Evolutionary conservation across 2,888 invertebrate genomes (phyloP).

Genomic region (Cataglyphis altisquamis): DNA sequence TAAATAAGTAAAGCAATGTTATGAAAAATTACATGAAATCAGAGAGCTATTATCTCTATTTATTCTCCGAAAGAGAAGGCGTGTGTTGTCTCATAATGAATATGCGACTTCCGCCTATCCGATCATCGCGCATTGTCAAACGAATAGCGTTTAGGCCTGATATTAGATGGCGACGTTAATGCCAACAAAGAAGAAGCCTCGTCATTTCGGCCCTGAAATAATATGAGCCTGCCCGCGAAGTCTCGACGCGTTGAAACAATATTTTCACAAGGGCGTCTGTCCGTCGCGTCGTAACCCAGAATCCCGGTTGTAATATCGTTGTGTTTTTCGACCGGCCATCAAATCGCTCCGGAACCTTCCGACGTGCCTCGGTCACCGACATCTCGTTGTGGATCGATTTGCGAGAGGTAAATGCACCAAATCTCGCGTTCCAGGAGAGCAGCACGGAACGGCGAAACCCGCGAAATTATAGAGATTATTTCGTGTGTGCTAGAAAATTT

Average conservation of each 20-base stretch:
- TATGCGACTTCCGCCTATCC: background rate
- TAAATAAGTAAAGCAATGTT: background rate
- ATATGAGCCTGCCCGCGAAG: constrained; percentile 62
- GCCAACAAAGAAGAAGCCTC: constrained; percentile 36
- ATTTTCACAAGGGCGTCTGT: constrained; percentile 79
- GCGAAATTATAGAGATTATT: background rate
- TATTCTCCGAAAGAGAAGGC: background rate
- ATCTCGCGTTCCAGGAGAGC: constrained; percentile 22
- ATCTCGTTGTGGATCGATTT: constrained; percentile 68
- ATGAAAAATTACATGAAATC: constrained; percentile 5
- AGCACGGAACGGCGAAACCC: constrained; percentile 1
- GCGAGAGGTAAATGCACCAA: constrained; percentile 53
- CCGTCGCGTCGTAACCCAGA: constrained; percentile 68
- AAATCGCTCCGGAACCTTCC: constrained; percentile 49
- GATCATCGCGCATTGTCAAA: background rate
- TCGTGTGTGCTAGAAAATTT: background rate
- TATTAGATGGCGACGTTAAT: constrained; percentile 12
- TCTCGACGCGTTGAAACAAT: constrained; percentile 76
- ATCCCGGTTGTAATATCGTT: constrained; percentile 68
- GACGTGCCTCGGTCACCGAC: constrained; percentile 66
- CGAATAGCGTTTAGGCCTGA: constrained; percentile 19
- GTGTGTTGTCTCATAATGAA: background rate
- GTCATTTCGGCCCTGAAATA: constrained; percentile 64
- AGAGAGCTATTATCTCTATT: background rate
- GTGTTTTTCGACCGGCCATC: constrained; percentile 68